A percentile compares a stretch with the other conserved stretches of the same genome.
Evolutionary conservation across 2,797 vertebrate species (phyloP).

Genomic region (Schizopygopsis malacanthus): DNA sequence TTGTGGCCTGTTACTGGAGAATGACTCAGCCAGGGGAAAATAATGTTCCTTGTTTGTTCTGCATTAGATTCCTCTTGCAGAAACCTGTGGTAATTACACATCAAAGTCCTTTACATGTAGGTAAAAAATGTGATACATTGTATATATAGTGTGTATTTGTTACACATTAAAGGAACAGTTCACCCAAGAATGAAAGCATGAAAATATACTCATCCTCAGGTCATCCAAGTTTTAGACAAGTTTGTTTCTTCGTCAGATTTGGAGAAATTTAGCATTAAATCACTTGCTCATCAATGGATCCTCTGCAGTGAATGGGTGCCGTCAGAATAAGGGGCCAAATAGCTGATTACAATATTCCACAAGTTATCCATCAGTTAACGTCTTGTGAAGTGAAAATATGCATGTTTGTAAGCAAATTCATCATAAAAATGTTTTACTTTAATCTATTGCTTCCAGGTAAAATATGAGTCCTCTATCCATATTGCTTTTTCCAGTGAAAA

Average conservation of each 20-base stretch:
- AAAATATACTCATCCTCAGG: background rate
- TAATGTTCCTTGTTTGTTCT: background rate
- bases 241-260: background rate
- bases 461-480: background rate
- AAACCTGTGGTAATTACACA: conserved; percentile 22
- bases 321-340: background rate
- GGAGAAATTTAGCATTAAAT: background rate
- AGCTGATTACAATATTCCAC: background rate
- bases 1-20: background rate
- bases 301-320: background rate
- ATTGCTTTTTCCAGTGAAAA: background rate
- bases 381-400: background rate
- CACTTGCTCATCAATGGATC: background rate
- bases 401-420: background rate
- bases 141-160: background rate
- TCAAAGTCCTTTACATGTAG: conserved; percentile 2
- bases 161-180: background rate
- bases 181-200: background rate
- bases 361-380: background rate
- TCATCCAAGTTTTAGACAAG: background rate
- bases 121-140: background rate
- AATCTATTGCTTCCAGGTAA: background rate
- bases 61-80: background rate
- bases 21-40: background rate
- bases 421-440: background rate